These are phyloP conservation scores for Sanderia malayensis DNA, from an alignment of 30 jellyfish, hydroid and myxozoan genomes.

Conservation along the genomic window DNA sequence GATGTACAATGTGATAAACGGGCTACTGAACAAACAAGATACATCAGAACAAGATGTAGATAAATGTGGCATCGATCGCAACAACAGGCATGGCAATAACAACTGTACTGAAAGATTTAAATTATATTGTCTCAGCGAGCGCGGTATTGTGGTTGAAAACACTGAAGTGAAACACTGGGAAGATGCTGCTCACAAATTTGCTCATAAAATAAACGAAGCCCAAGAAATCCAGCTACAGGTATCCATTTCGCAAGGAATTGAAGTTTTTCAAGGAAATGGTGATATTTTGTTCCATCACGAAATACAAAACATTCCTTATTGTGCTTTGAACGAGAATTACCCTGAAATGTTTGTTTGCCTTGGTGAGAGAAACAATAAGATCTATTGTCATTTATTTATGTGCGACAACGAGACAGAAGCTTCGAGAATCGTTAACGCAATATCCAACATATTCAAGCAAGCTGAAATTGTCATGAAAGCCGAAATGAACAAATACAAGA, in stretches of 20 bases:
- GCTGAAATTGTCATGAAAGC: constrained; percentile 7
- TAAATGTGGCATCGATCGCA: too few species aligned
- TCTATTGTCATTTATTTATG: constrained; percentile 14
- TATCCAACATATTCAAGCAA: constrained; percentile 1
- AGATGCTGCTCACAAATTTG: neutral
- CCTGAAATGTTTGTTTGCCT: constrained; percentile 24
- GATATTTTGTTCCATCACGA: neutral
- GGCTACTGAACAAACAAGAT: neutral
- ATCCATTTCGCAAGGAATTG: constrained; percentile 14
- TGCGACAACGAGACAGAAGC: constrained; percentile 27
- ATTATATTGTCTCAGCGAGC: neutral
- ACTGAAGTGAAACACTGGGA: neutral
- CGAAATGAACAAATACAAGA: neutral
- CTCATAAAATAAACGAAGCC: neutral
- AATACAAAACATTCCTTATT: constrained; percentile 7
- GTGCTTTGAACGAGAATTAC: constrained; percentile 5
- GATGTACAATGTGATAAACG: neutral
- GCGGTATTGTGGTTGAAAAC: neutral
- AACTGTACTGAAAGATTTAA: neutral
- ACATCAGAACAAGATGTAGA: too few species aligned
- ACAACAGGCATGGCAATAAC: neutral
- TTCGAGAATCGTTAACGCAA: neutral
- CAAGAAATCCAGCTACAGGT: neutral
- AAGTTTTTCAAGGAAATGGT: neutral
- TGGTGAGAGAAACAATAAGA: neutral